Base-by-base conservation (phyloP, 2,888 invertebrate genomes). In the Tetheella fluctuosa region DNA sequence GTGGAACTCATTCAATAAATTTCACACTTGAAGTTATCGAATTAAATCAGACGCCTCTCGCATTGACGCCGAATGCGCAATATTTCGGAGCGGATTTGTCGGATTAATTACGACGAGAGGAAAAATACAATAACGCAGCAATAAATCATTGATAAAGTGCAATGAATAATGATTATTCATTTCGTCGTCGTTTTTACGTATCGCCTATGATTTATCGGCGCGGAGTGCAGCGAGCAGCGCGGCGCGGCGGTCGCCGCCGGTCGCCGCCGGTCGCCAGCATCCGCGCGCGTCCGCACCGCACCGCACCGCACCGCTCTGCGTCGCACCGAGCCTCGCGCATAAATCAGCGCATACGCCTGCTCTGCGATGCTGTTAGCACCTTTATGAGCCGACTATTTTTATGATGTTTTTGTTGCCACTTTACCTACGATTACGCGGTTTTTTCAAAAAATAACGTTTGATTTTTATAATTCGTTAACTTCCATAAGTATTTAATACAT, bases 131-230 rank as follows among this genome's bases (percentile, higher is more conserved):
- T 87, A 84, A 85, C 83, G 73, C 64, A 59, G 63, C 73, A 67
- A 84, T 88, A 87, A 87, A 87, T 88, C 87, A 83, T 71, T 80
- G 83, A 83, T 82, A 78, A 80, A 85, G 79, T 83, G 81, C 84
- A 77, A 84, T 86, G 84, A 85, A 84, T 86, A 83, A 85, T 85
- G 77, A 82, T 83, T 80, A 80, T 83, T 84, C 77, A 80, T 85
- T 83, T 79, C 74, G 70, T 79, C 74, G 71, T 79, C 76, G 75
- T 79, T 80, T 80, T 76, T 75, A 71, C 66, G 74, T 71, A 74
- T 79, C 74, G 73, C 65, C 59, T 62, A 65, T 77, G 76, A 79
- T 77, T 76, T 77, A 74, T 74, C 60, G 70, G 64, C 61, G 60
- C 3, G 25, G 58, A 55, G 55, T 52, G 65, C 62, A 54, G 52